A percentile compares a stretch with the other conserved stretches of the same genome.
These are phyloP conservation scores for Stenoptilia bipunctidactyla DNA, from an alignment of 2,888 invertebrate genomes.

Conservation along the genomic window DNA sequence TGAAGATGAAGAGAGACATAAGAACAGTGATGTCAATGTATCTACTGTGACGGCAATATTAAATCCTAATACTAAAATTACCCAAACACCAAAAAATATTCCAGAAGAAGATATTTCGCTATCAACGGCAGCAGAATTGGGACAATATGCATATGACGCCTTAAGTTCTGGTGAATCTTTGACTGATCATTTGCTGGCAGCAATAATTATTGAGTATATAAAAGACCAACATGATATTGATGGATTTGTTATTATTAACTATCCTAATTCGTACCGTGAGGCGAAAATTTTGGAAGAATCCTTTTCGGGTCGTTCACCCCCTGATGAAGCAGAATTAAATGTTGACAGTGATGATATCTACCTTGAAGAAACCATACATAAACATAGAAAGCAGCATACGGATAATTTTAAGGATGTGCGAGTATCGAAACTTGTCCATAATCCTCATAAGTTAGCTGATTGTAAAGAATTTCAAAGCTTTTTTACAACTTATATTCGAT, in stretches of 20 bases:
- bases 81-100: slow-evolving; percentile 73
- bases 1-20: slow-evolving; percentile 33
- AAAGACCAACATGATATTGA: slow-evolving; percentile 52
- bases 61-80: slow-evolving; percentile 54
- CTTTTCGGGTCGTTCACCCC: slow-evolving; percentile 63
- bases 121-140: slow-evolving; percentile 61
- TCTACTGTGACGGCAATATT: slow-evolving; percentile 26
- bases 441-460: slow-evolving; percentile 50
- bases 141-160: slow-evolving; percentile 67
- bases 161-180: slow-evolving; percentile 65
- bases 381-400: slow-evolving; percentile 41
- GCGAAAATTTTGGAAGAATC: slow-evolving; percentile 72
- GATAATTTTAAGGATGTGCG: slow-evolving; percentile 43
- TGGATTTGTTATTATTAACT: slow-evolving; percentile 76
- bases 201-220: slow-evolving; percentile 73
- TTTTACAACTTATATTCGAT: slow-evolving; percentile 69
- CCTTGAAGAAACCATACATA: slow-evolving; percentile 45
- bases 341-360: slow-evolving; percentile 49
- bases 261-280: slow-evolving; percentile 70
- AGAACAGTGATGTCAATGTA: slow-evolving; percentile 30
- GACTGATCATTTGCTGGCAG: slow-evolving; percentile 65
- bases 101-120: slow-evolving; percentile 70
- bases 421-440: slow-evolving; percentile 60
- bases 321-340: slow-evolving; percentile 35
- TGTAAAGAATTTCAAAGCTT: slow-evolving; percentile 59